Base-by-base conservation (phyloP, 2,797 vertebrate genomes). In the Rhabdomys pumilio region DNA sequence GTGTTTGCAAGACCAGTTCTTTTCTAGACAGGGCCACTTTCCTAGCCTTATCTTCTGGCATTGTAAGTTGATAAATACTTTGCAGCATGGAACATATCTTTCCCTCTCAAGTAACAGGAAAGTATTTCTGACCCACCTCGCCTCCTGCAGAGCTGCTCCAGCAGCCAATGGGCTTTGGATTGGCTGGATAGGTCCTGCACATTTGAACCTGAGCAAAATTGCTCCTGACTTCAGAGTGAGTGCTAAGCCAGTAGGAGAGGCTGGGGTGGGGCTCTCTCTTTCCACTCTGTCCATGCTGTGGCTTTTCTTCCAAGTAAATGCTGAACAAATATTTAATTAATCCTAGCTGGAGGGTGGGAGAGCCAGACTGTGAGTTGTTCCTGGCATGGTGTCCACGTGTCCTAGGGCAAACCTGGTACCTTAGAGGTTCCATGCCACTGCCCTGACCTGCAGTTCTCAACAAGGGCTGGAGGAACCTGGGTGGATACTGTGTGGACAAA, bases 241-340 rank as follows among this genome's bases (percentile, higher is more conserved):
- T 41, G 22, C 69, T 91, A 47, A 41, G 17, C 44, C 6, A 29
- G 17, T 44, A 75, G 67, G n/a, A 47, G n/a, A 75, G 38, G 55
- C 29, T 44, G 38, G 17, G 19, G 17, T 22, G 26, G 26, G 38
- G 24, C 41, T 53, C 44, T 50, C 10, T 82, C 53, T 73, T 44
- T 44, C 59, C 75, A n/a, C 12, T 55, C 82, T 61, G 55, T 38
- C 20, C 15, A 29, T 22, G 38, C 19, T 14, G 55, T 47, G 61
- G 31, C 38, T 50, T 83, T 38, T 57, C 14, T 38, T 87, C 59
- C 88, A 96, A 63, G 89, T 83, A 75, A 77, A 84, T 67, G 69
- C 65, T 80, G 72, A 91, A 72, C 14, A 73, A 81, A 73, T 84
- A 59, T 79, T 82, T 85, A 69, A 75, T 50, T 67, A 61, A 89